Evolutionary conservation across 2,797 vertebrate genomes (phyloP).

Genomic region (Squalus acanthias): DNA sequence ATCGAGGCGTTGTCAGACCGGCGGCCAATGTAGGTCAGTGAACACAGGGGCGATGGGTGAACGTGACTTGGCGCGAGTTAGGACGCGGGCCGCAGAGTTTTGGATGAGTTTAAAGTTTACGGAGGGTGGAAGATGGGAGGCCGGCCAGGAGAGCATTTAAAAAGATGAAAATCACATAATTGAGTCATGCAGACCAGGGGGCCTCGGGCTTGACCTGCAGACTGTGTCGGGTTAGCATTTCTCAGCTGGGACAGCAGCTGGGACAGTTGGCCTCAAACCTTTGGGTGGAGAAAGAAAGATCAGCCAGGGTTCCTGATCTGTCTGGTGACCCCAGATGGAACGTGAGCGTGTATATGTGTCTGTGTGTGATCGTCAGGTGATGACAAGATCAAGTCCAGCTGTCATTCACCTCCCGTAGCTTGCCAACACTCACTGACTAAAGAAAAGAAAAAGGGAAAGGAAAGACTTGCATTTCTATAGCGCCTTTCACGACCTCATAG

Average conservation of each 20-base stretch:
- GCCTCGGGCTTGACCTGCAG: neutral
- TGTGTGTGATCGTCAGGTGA: neutral
- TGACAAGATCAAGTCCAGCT: neutral
- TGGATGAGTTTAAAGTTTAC: neutral
- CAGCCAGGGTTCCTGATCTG: neutral
- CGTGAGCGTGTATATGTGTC: neutral
- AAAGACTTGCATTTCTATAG: neutral
- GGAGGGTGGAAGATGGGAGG: neutral
- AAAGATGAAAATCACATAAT: neutral
- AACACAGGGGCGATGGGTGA: too few species aligned
- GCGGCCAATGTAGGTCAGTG: neutral
- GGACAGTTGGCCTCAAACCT: neutral
- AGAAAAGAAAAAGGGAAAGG: neutral
- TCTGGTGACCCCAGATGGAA: neutral
- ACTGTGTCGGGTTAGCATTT: neutral
- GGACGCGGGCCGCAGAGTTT: neutral
- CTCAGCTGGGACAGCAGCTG: neutral
- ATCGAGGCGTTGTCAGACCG: neutral
- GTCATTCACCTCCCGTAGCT: neutral
- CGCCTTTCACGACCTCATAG: neutral
- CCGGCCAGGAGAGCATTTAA: neutral
- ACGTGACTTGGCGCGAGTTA: neutral
- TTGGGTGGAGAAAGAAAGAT: neutral
- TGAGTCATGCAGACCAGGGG: neutral
- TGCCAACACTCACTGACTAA: neutral